These are phyloP conservation scores for Meghimatium bilineatum DNA, from an alignment of 2,888 invertebrate genomes.

Conservation along the genomic window DNA sequence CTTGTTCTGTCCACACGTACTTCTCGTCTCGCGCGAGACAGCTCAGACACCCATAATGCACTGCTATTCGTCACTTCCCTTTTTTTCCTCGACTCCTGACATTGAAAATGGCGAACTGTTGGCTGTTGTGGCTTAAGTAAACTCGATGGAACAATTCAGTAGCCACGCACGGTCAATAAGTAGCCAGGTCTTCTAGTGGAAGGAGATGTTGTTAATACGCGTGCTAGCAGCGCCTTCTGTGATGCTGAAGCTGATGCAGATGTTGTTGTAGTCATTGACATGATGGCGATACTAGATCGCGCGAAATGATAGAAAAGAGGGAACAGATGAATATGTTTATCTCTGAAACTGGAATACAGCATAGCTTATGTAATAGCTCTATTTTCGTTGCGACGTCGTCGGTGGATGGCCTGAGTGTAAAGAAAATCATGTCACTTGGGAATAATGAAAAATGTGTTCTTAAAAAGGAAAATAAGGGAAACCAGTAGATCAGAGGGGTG, in stretches of 20 bases:
- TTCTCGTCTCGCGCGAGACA: constrained; percentile 10
- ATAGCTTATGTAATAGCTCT: background rate
- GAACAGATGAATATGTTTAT: constrained; percentile 9
- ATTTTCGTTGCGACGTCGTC: too few species aligned
- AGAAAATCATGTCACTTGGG: too few species aligned
- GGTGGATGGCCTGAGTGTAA: too few species aligned
- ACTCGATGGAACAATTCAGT: background rate
- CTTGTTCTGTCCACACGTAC: constrained; percentile 40
- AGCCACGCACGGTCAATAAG: constrained; percentile 22
- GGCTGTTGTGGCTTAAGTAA: constrained; percentile 17
- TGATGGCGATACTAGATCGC: background rate
- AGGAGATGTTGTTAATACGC: constrained; percentile 16
- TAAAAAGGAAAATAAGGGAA: too few species aligned
- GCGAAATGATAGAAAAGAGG: background rate
- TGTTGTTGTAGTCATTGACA: constrained; percentile 24
- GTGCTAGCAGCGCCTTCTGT: constrained; percentile 19
- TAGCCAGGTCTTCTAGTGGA: background rate
- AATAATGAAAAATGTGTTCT: too few species aligned
- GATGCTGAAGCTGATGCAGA: constrained; percentile 21
- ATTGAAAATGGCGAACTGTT: background rate
- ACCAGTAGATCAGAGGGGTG: too few species aligned
- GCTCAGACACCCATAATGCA: constrained; percentile 29
- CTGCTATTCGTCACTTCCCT: constrained; percentile 35
- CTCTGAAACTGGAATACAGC: background rate
- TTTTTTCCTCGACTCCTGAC: background rate